Evolutionary conservation across 2,888 invertebrate genomes (phyloP), one percentile per base, ranked within the genome.

Genomic region (Phalangium opilio): DNA sequence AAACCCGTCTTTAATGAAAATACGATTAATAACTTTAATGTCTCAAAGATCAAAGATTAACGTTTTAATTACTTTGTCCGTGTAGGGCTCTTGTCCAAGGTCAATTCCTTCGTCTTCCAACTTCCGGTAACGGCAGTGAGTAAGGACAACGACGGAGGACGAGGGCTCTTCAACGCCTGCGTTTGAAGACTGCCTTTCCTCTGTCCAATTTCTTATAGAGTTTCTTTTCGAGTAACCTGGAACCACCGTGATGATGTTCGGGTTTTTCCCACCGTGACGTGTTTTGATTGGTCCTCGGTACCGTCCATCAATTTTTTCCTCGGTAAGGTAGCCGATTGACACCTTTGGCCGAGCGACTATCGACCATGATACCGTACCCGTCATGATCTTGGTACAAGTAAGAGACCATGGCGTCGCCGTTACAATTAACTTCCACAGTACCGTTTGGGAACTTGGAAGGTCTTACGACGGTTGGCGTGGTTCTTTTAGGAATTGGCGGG

Each of bases 91-190:
- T 35, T 57, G 49, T 15, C 62, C 59, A n/a, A 66, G 57, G 49
- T 65, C 63, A 38, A 66, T 66, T 39, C 57, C 58, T 49, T 66
- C 66, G 10, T 60, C 58, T 10, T 59, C 60, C 41, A 66, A 57
- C 51, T 64, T 64, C 14, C 48, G 46, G 19, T 60, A 59, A 65
- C 45, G 34, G 51, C 47, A 35, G 50, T 49, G 12, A 45, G 44
- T 32, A 57, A 43, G 7, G 51, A 49, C 3, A 41, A 40, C 2
- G 50, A 50, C 10, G 41, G 35, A 3, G 50, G 50, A 17, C 45
- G 27, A 3, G 51, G 42, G 17, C 41, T 45, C 34, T 27, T 27
- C n/a, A 47, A 44, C n/a, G 44, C 11, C 11, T 46, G 38, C 2
- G 38, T 17, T 33, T 52, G 52, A 17, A 45, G 34, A 12, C 42